These are phyloP conservation scores for Chrysocyon brachyurus DNA, from an alignment of 2,797 vertebrate species.

Conservation along the genomic window DNA sequence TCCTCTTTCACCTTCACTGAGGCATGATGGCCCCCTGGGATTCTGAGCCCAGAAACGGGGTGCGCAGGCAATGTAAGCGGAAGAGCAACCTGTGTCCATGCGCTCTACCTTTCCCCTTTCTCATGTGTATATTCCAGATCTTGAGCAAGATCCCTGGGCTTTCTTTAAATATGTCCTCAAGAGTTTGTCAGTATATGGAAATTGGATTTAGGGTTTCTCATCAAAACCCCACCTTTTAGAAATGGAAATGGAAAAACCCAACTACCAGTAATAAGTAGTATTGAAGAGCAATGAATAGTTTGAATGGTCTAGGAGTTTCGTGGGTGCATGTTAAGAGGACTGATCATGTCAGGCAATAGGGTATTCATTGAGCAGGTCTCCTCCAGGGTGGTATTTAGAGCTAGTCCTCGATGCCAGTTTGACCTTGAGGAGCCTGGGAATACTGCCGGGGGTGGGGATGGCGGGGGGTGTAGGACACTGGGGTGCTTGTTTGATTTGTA, in stretches of 20 bases:
- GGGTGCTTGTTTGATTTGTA: conserved; percentile 70
- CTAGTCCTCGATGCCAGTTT: conserved; percentile 67
- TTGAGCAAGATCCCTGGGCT: conserved; percentile 22
- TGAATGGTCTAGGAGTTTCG: not conserved
- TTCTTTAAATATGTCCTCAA: conserved; percentile 75
- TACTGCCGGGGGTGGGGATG: not conserved
- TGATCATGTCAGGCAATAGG: not conserved
- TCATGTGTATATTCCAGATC: conserved; percentile 53
- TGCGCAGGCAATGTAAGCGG: not conserved
- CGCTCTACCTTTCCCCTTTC: conserved; percentile 51
- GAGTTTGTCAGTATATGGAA: conserved; percentile 79
- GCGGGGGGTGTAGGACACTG: not conserved
- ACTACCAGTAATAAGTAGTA: not conserved
- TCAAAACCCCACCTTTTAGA: conserved; percentile 77
- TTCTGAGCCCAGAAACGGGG: not conserved
- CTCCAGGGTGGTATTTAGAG: conserved; percentile 37
- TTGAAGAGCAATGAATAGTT: not conserved
- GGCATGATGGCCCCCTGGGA: not conserved
- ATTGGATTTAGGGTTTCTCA: conserved; percentile 77
- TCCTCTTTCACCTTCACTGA: not conserved
- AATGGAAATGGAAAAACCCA: conserved; percentile 65
- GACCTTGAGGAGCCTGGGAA: conserved; percentile 67
- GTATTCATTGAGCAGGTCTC: conserved; percentile 17
- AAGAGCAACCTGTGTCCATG: conserved; percentile 15
- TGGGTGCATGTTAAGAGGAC: not conserved